Base-by-base conservation (phyloP, 2,113 vertebrate species). In the Sciurus niger region DNA sequence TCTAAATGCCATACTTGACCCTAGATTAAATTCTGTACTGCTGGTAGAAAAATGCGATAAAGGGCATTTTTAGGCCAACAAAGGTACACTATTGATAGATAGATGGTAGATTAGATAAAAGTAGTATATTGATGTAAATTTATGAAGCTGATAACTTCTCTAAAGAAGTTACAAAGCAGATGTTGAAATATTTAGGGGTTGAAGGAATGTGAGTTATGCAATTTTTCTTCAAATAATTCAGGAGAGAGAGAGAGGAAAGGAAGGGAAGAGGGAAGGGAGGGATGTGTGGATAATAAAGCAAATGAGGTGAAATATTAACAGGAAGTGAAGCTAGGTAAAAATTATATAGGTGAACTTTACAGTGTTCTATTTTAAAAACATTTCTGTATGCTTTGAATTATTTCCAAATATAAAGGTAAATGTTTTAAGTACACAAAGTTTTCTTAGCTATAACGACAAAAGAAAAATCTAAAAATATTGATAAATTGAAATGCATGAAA, bases 11-110 rank as follows among this genome's bases (percentile, higher is more conserved):
- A 68, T 77, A 89, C 51, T 51, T 93, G 55, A 60, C 34, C 34
- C 32, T 72, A 90, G 40, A 87, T 78, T 86, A 84, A 86, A 82
- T 89, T 86, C 24, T 95, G 32, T 84, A 40, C 25, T 84, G 72
- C 40, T 30, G 1, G 84, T 78, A 30, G 12, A 9, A 55, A 58
- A 88, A 85, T 78, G 43, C 4, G 68, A 48, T 60, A 84, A 89
- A 89, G 40, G 10, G 25, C 55, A 65, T 46, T 60, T 58, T 63
- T 83, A 73, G 3, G 46, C 37, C 68, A 95, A 34, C n/a, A 76
- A 86, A 70, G 40, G 30, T 86, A 2, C 48, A 40, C 17, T 74
- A 68, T 79, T 12, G 32, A 34, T n/a, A 92, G 7, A 72, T 13
- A 80, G 72, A 46, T 95, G 40, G 28, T 68, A 46, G 28, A 87